These are phyloP conservation scores for Listrodromus nycthemerus DNA, from an alignment of 2,888 invertebrate species.

Conservation along the genomic window DNA sequence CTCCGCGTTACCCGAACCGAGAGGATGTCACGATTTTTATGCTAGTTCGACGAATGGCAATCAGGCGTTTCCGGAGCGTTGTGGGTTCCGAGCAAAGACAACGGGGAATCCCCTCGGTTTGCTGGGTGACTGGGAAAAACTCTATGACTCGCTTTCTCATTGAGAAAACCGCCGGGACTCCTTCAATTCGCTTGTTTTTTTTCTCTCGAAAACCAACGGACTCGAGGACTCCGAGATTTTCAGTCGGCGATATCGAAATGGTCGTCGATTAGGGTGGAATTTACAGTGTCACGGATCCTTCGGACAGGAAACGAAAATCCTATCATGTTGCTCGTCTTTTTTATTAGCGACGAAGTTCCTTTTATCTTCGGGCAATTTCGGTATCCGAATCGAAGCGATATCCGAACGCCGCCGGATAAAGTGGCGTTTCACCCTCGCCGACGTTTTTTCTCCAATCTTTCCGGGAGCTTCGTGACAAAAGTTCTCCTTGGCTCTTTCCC, in stretches of 20 bases:
- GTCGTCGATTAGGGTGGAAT: neutral
- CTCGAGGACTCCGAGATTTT: neutral
- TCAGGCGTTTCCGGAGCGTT: constrained; percentile 26
- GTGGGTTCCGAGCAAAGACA: constrained; percentile 37
- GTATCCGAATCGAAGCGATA: constrained; percentile 77
- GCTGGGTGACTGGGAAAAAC: neutral
- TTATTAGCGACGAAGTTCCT: constrained; percentile 39
- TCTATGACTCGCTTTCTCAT: neutral
- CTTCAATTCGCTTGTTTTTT: neutral
- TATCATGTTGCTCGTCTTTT: neutral
- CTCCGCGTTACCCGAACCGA: neutral
- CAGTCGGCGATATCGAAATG: too few relatives aligned
- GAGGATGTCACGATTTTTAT: constrained; percentile 51
- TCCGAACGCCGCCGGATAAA: constrained; percentile 78
- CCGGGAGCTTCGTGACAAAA: constrained; percentile 20
- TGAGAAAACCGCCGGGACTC: neutral
- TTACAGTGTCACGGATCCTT: neutral
- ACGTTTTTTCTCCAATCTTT: constrained; percentile 62
- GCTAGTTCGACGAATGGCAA: constrained; percentile 19
- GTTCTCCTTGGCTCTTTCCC: constrained; percentile 17
- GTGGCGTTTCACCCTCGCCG: constrained; percentile 55
- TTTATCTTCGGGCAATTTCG: constrained; percentile 77
- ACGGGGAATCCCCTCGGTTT: neutral
- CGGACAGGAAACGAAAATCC: neutral
- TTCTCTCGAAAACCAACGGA: neutral